Conservation (phyloP, 2,113 vertebrate genomes). For the Ifrita kowaldi region DNA sequence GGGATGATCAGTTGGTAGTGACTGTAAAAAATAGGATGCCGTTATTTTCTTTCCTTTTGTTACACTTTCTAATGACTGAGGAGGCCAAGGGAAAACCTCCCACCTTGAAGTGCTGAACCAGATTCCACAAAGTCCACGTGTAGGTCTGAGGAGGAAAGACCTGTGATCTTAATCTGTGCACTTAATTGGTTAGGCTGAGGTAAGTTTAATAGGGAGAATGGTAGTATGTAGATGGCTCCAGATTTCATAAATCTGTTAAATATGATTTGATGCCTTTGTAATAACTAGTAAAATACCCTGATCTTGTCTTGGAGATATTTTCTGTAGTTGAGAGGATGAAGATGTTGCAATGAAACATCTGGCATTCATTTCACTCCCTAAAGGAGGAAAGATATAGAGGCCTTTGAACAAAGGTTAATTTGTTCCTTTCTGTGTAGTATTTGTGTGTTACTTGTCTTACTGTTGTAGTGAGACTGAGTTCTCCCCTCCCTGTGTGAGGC, state of each 20-base stretch:
- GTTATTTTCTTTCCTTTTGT: background rate
- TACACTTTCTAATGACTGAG: background rate
- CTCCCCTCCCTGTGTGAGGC: accelerated
- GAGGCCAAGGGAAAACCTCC: background rate
- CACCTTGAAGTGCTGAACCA: background rate
- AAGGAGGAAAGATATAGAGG: constrained; percentile 34
- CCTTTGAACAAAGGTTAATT: constrained; percentile 72
- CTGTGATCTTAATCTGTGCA: constrained; percentile 36
- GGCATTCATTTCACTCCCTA: constrained; percentile 69
- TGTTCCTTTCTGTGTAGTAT: constrained; percentile 43
- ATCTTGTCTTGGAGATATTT: constrained; percentile 3
- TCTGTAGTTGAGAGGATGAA: constrained; percentile 36
- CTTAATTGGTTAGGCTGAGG: constrained; percentile 41
- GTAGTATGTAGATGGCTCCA: constrained; percentile 19
- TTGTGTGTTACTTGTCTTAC: background rate
- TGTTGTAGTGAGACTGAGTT: background rate
- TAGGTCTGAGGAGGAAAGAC: background rate
- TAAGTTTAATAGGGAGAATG: constrained; percentile 18
- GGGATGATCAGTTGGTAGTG: background rate
- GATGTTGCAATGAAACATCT: constrained; percentile 71
- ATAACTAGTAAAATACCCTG: constrained; percentile 51
- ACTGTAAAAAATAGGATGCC: background rate
- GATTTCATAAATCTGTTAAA: constrained; percentile 48
- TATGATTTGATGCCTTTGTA: constrained; percentile 48
- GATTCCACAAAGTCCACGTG: background rate